These are phyloP conservation scores for Dunckerocampus dactyliophorus DNA, from an alignment of 2,113 vertebrate species.

Conservation along the genomic window DNA sequence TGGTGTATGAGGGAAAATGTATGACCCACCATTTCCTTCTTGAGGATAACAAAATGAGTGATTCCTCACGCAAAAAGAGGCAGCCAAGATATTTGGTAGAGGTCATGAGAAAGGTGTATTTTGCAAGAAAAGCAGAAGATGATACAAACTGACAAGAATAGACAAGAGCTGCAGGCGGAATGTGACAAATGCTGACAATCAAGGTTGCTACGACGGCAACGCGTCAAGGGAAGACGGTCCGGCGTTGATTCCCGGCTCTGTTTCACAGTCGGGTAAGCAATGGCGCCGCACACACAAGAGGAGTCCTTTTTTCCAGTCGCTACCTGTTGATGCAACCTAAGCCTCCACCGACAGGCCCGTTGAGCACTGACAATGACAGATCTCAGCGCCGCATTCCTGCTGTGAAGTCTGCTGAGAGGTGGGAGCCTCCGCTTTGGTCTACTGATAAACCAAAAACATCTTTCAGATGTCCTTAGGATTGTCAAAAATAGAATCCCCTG, in stretches of 20 bases:
- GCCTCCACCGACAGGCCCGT: conserved; percentile 60
- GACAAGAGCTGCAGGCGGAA: conserved; percentile 10
- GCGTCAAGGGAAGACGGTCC: not conserved
- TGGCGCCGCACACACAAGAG: conserved; percentile 20
- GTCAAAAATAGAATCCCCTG: conserved; percentile 46
- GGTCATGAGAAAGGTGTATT: conserved; percentile 4
- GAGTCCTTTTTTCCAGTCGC: conserved; percentile 32
- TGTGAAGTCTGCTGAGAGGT: conserved; percentile 67
- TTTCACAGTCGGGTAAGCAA: conserved; percentile 51
- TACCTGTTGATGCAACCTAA: conserved; percentile 67
- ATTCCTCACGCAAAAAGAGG: not conserved
- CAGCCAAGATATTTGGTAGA: conserved; percentile 11
- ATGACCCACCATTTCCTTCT: too few species aligned
- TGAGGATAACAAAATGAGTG: too few species aligned
- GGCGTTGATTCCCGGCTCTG: conserved; percentile 29
- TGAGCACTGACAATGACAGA: conserved; percentile 70
- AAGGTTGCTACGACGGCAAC: not conserved
- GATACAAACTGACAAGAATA: conserved; percentile 8
- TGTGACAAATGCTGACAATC: not conserved
- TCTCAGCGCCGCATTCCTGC: conserved; percentile 66
- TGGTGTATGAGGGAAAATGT: too few species aligned
- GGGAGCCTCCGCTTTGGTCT: conserved; percentile 27
- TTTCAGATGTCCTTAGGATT: conserved; percentile 43
- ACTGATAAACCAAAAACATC: not conserved
- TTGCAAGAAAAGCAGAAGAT: conserved; percentile 15